Base-by-base conservation (phyloP, 2,797 vertebrate genomes). In the Falco biarmicus region DNA sequence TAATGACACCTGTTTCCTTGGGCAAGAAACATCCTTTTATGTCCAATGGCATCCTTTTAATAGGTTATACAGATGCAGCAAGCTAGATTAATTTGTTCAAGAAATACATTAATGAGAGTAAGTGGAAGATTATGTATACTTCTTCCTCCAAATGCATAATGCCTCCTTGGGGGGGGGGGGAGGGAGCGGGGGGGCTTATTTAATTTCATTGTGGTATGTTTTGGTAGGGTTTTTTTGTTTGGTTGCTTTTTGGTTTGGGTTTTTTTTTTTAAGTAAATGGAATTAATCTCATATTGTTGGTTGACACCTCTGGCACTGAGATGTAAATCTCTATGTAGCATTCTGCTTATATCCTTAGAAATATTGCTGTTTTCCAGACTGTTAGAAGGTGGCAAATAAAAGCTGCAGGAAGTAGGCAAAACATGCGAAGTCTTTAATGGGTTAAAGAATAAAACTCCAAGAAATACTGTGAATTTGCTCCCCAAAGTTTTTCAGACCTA, bases 401-500 rank as follows among this genome's bases (percentile, higher is more conserved):
- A 93, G 12, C 31, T 87, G 19, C 66, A 88, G 75, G 9, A 78
- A 47, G 10, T 0, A 41, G 50, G 26, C 25, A 88, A 65, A 76
- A 16, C 29, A 21, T 43, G 11, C 15, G 17, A 14, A 47, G 68
- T 65, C 39, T 95, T 86, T 64, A 76, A 84, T 60, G 54, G n/a
- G 37, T 95, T 96, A 93, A 95, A 83, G 61, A 80, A 28, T 9
- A 60, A 54, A 69, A 31, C 19, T 59, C 2, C 3, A 66, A 90
- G 70, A 81, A 80, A 59, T 76, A 69, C 17, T 79, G 59, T 68
- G 66, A 78, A 93, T 95, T 96, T 93, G 28, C 73, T 96, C 61
- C 64, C 79, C 56, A 69, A 94, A 89, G 74, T 88, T 89, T 95
- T 94, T 91, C 90, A 91, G 77, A 20, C 41, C 92, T 98, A 96